Evolutionary conservation across 2,888 invertebrate species (phyloP), one percentile per base, ranked within the genome.

Genomic region (Mongoloraphidia duomilia): DNA sequence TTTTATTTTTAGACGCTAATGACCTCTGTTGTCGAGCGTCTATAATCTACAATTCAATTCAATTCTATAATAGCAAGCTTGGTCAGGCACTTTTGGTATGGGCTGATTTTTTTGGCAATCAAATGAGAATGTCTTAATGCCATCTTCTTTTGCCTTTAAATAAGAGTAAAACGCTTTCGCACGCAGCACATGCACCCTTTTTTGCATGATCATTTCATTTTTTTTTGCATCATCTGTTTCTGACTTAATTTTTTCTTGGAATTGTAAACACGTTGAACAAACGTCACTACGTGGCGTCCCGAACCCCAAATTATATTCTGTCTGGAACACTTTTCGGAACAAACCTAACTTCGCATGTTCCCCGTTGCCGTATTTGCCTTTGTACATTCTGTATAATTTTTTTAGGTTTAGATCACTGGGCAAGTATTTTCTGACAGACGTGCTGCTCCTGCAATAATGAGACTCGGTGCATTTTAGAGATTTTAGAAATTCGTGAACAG

Each of bases 51-150:
- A n/a, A n/a, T n/a, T n/a, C n/a, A n/a, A n/a, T n/a, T n/a, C n/a
- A n/a, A n/a, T n/a, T n/a, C 54, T 53, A 54, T 61, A 65, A 44
- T 65, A 64, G 2, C 59, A 53, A 9, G 56, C 47, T 53, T 64
- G 62, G 49, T 63, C 63, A 1, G 62, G 61, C 12, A 63, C 51
- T 46, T 59, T 60, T 9, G 56, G 57, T 10, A 55, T 26, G 1
- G 53, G 40, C 34, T 51, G 54, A 41, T 58, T 58, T 54, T 58
- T 57, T 46, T 58, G 56, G 37, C 58, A 58, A 41, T 57, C 57
- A 45, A 56, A 57, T 17, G 51, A 47, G n/a, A 58, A 40, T 2
- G 51, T 55, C 45, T 50, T 38, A 49, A 58, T 49, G 35, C 47
- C 47, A 34, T 53, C 53, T 35, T 41, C 49, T 45, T 56, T 43